Percentiles rank a stretch among this genome's conserved stretches.
These are phyloP conservation scores for Orcinus orca DNA, from an alignment of 2,113 vertebrate species.

Conservation along the genomic window DNA sequence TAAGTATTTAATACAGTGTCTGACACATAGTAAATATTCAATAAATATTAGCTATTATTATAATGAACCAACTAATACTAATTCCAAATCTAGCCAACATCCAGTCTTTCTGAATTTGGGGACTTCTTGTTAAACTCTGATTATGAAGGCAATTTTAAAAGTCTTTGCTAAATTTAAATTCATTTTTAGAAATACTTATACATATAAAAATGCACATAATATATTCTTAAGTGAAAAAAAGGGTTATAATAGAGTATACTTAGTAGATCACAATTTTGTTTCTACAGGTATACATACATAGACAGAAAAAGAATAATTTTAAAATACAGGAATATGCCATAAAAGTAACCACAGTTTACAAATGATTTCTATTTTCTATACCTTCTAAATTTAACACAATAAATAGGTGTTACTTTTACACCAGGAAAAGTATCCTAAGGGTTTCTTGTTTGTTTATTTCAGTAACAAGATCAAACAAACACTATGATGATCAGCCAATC, in stretches of 20 bases:
- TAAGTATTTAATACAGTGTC: neutral
- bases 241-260: neutral
- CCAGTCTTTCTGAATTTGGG: neutral
- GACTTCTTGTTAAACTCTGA: neutral
- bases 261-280: neutral
- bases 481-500: neutral
- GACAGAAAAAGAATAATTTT: neutral
- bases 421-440: neutral
- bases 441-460: neutral
- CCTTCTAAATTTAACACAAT: neutral
- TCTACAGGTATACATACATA: neutral
- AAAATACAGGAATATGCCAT: neutral
- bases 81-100: neutral
- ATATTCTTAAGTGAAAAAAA: neutral
- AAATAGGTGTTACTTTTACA: neutral
- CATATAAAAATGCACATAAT: neutral
- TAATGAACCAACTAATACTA: neutral
- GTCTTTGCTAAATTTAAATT: conserved; percentile 33
- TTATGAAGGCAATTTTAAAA: conserved; percentile 1
- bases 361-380: neutral
- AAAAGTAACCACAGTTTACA: neutral
- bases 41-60: neutral
- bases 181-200: conserved; percentile 14
- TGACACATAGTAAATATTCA: neutral
- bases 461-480: neutral